Conservation (phyloP, 2,888 invertebrate species). For the Timema podura region DNA sequence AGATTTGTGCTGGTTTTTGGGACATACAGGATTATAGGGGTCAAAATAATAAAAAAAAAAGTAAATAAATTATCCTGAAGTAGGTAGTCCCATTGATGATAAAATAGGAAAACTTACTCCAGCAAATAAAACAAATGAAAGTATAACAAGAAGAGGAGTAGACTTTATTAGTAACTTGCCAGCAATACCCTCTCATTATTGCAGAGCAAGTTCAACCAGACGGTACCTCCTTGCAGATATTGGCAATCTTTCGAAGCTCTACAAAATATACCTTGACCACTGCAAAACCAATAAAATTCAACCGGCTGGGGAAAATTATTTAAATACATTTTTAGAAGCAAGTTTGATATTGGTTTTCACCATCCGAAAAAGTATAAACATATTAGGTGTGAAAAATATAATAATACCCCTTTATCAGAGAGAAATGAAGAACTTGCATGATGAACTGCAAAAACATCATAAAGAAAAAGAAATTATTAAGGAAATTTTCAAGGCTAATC, state of each 20-base stretch:
- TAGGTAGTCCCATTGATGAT: not conserved
- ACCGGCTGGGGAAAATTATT: constrained; percentile 9
- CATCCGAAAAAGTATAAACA: constrained; percentile 33
- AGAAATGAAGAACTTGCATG: constrained; percentile 11
- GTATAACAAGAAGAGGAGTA: not conserved
- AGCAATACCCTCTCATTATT: not conserved
- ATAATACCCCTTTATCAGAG: constrained; percentile 9
- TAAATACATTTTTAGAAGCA: constrained; percentile 26
- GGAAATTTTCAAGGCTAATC: not conserved
- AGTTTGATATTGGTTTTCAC: constrained; percentile 33
- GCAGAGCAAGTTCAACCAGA: constrained; percentile 3
- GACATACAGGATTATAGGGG: not conserved
- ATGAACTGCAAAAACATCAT: constrained; percentile 1
- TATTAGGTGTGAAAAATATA: constrained; percentile 24
- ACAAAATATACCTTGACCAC: constrained; percentile 5
- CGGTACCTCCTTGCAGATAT: too few relatives aligned
- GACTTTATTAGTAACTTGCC: constrained; percentile 12
- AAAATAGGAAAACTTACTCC: not conserved
- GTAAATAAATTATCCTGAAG: not conserved
- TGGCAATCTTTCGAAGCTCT: constrained; percentile 1
- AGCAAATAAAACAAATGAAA: constrained; percentile 12
- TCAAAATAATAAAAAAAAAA: constrained; percentile 1
- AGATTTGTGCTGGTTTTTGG: not conserved
- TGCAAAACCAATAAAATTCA: not conserved
- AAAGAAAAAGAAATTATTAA: constrained; percentile 23